These are phyloP conservation scores for Microplitis mediator DNA, from an alignment of 1,140 invertebrate species.

Conservation along the genomic window DNA sequence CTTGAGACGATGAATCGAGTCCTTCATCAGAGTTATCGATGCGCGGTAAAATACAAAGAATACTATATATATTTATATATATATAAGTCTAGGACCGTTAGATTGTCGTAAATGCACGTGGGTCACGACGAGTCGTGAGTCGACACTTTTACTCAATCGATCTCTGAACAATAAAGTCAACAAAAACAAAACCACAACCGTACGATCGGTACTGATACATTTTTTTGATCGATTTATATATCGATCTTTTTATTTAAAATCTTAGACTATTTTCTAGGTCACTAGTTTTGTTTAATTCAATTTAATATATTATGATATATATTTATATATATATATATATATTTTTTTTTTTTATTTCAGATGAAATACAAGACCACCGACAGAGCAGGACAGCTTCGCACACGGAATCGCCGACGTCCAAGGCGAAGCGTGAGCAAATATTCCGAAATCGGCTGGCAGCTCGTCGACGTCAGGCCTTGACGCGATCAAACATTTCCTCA, in stretches of 20 bases:
- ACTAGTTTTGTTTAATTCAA: neutral
- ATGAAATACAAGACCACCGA: conserved; percentile 35
- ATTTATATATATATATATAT: neutral
- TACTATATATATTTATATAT: neutral
- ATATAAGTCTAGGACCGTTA: conserved; percentile 2
- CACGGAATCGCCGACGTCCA: conserved; percentile 41
- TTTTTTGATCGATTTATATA: neutral
- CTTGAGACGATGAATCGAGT: conserved; percentile 27
- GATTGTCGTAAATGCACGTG: conserved; percentile 24
- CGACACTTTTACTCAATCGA: conserved; percentile 3
- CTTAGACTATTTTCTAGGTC: too few relatives aligned
- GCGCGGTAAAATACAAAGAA: neutral
- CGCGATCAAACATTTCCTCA: conserved; percentile 30
- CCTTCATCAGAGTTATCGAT: neutral
- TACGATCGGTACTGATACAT: neutral
- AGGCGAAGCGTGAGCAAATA: conserved; percentile 46
- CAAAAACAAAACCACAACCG: conserved; percentile 8
- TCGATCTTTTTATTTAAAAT: neutral
- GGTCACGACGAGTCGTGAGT: conserved; percentile 21
- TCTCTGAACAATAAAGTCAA: neutral
- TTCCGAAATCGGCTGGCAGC: conserved; percentile 46
- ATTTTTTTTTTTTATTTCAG: conserved; percentile 24
- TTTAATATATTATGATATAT: neutral
- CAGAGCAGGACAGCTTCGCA: conserved; percentile 41
- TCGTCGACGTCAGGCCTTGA: conserved; percentile 38